These are phyloP conservation scores for Candidula unifasciata DNA, from an alignment of 2,888 invertebrate species.

Conservation along the genomic window DNA sequence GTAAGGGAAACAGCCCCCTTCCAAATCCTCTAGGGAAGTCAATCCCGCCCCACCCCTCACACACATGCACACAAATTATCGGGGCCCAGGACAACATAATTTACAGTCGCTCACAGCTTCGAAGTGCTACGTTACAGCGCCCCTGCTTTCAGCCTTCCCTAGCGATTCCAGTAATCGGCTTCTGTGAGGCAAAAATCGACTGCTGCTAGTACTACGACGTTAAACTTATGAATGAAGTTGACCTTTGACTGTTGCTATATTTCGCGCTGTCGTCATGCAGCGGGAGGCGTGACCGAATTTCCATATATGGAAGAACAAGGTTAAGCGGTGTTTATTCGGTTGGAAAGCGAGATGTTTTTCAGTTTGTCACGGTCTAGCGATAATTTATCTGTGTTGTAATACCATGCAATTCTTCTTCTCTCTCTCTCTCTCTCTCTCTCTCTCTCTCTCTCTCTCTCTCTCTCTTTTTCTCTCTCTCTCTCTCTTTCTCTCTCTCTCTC, in stretches of 20 bases:
- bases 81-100: too few species aligned
- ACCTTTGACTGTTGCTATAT: conserved; percentile 16
- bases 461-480: background rate
- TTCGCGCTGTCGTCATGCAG: background rate
- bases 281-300: background rate
- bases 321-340: background rate
- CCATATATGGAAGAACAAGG: conserved; percentile 26
- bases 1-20: too few species aligned
- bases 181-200: background rate
- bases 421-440: background rate
- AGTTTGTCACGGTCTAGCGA: background rate
- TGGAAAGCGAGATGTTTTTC: background rate
- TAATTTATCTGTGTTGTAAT: too few species aligned
- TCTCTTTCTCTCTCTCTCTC: background rate
- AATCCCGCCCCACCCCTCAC: too few species aligned
- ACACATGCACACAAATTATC: too few species aligned
- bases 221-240: conserved; percentile 13
- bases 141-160: too few species aligned
- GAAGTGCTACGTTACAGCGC: too few species aligned
- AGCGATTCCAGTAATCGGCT: background rate
- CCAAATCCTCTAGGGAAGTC: too few species aligned
- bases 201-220: background rate
- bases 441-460: background rate
- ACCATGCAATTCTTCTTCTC: too few species aligned
- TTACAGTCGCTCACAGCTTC: too few species aligned